Conservation (phyloP, 2,888 invertebrate genomes). For the Macrosoma leucophasiata region DNA sequence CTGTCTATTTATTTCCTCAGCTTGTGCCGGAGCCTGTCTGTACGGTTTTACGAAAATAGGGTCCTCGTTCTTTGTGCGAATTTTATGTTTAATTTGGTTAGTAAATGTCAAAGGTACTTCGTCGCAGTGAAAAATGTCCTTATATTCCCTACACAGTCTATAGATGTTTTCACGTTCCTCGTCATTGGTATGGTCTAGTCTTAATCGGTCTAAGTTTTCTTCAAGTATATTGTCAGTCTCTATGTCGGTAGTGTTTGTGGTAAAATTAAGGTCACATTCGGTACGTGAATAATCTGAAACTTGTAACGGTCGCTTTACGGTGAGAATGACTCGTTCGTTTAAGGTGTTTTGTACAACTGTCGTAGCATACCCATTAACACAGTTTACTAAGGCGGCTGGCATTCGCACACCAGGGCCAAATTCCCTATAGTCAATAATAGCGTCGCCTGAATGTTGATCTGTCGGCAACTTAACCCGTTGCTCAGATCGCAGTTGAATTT, state of each 20-base stretch:
- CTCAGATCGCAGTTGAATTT: conserved; percentile 9
- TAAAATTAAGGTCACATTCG: conserved; percentile 6
- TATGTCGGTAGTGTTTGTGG: conserved; percentile 1
- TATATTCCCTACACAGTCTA: conserved; percentile 26
- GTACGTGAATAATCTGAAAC: conserved; percentile 1
- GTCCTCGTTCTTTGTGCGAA: no score
- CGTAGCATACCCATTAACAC: conserved; percentile 13
- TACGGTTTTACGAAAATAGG: no score
- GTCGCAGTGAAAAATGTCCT: no score
- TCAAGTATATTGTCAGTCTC: neutral
- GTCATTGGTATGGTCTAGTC: conserved; percentile 26
- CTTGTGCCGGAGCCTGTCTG: no score
- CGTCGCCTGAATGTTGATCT: conserved; percentile 8
- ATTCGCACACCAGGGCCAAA: conserved; percentile 17
- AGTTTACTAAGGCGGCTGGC: conserved; percentile 15
- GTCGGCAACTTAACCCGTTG: conserved; percentile 7
- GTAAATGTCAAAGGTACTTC: no score
- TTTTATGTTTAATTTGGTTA: no score
- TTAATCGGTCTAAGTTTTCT: conserved; percentile 7
- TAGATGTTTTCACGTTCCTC: conserved; percentile 29
- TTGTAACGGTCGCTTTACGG: conserved; percentile 4
- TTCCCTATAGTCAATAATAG: conserved; percentile 11
- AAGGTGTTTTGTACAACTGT: conserved; percentile 16
- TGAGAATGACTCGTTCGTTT: conserved; percentile 4
- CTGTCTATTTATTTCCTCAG: conserved; percentile 15